Evolutionary conservation across 2,113 vertebrate species (phyloP).

Genomic region (Tetrax tetrax): DNA sequence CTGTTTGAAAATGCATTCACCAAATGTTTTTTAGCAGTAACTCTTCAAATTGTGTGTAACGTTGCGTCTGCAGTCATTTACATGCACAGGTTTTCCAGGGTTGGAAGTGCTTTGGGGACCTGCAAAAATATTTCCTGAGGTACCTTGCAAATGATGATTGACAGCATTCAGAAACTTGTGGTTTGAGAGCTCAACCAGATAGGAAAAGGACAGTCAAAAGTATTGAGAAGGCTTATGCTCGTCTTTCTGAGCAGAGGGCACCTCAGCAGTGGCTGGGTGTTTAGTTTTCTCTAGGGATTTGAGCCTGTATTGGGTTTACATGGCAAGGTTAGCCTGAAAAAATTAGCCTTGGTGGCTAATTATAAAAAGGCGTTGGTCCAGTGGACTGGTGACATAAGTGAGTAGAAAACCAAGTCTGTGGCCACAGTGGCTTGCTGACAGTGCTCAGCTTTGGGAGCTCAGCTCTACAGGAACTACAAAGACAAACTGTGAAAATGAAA

Average conservation of each 20-base stretch:
- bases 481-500: constrained; percentile 69
- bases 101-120: not conserved
- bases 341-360: not conserved
- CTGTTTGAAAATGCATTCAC: not conserved
- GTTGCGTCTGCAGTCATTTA: not conserved
- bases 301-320: not conserved
- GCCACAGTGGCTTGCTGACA: not conserved
- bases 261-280: not conserved
- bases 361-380: not conserved
- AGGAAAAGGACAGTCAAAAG: not conserved
- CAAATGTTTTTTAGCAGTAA: not conserved
- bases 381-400: not conserved
- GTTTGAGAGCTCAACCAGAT: not conserved
- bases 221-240: not conserved
- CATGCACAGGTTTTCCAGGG: not conserved
- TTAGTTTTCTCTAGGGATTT: not conserved
- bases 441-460: not conserved
- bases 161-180: not conserved
- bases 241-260: not conserved
- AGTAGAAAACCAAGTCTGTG: not conserved
- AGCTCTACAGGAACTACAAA: not conserved
- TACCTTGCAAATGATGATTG: not conserved
- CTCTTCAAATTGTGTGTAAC: not conserved
- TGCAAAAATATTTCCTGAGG: not conserved
- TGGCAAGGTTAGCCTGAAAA: not conserved